Evolutionary conservation across 2,888 invertebrate genomes (phyloP), one percentile per base, ranked within the genome.

Genomic region (Apodemia mormo): DNA sequence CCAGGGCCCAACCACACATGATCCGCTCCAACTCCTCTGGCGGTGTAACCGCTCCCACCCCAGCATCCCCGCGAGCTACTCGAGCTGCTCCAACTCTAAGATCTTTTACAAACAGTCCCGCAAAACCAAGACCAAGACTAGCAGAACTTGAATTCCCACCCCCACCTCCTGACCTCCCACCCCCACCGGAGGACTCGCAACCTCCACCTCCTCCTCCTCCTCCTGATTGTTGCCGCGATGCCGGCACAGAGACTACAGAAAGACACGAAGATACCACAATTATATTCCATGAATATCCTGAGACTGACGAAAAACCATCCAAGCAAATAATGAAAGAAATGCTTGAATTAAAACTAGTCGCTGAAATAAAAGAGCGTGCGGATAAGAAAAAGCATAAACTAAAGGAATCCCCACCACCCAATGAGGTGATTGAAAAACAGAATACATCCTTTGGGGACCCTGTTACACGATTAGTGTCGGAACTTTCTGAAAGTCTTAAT

Each of bases 81-180:
- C 89, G 71, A 79, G 86, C 79, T 78, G 76, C 84, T 1, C 83
- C 84, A 22, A 78, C 84, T 65, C 94, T 95, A n/a, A 92, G 95
- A 75, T 95, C 95, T 72, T 89, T 95, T 77, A 76, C 95, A 85
- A 95, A 95, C 71, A 96, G 96, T 82, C 96, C 97, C 7, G 96
- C 96, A 70, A 95, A 95, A 65, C 94, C 95, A 1, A 96, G 96
- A 73, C 97, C 97, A 0, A 95, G 95, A 0, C 88, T 97, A 72
- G 97, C 97, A 4, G 97, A 97, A 83, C 92, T 98, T 45, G 97
- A 98, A 85, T 97, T 97, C 88, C 97, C 97, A 0, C 97, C 97
- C 29, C 97, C 97, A 0, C 97, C 97, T 0, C 93, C 95, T 6
- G 97, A 96, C 80, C 88, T 96, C 68, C 97, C 97, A 2, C 97